Evolutionary conservation across 2,113 vertebrate species (phyloP).

Genomic region (Festucalex cinctus): DNA sequence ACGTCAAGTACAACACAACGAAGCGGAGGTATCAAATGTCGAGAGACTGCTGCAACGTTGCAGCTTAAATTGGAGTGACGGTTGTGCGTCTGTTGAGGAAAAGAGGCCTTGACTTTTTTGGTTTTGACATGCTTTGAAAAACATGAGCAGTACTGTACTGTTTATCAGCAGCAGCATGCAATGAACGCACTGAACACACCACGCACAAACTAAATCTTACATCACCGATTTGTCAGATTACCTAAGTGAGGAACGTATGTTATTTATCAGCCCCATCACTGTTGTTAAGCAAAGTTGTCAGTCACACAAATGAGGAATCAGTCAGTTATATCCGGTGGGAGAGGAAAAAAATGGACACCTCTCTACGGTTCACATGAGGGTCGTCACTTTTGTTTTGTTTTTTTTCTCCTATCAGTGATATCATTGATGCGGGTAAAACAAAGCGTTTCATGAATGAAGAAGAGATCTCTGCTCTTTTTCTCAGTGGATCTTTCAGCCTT

Average conservation of each 20-base stretch:
- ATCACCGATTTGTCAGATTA: slow-evolving; percentile 41
- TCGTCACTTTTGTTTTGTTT: not conserved
- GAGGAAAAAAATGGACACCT: slow-evolving; percentile 1
- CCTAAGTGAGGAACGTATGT: slow-evolving; percentile 40
- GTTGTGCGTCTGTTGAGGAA: slow-evolving; percentile 30
- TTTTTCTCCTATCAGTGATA: not conserved
- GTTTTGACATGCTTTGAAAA: slow-evolving; percentile 37
- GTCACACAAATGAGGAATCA: slow-evolving; percentile 15
- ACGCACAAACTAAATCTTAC: slow-evolving; percentile 30
- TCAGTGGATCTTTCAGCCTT: slow-evolving; percentile 8
- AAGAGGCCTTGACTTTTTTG: slow-evolving; percentile 54
- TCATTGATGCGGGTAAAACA: slow-evolving; percentile 1
- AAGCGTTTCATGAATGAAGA: slow-evolving; percentile 5
- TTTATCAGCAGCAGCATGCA: slow-evolving; percentile 24
- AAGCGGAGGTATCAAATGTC: slow-evolving; percentile 46
- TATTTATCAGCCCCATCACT: slow-evolving; percentile 38
- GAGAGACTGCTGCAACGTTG: slow-evolving; percentile 16
- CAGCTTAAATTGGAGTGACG: slow-evolving; percentile 42
- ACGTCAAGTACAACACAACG: slow-evolving; percentile 53
- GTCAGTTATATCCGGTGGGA: slow-evolving; percentile 10
- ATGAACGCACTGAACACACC: slow-evolving; percentile 26
- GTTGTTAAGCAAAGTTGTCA: slow-evolving; percentile 27
- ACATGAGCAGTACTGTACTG: slow-evolving; percentile 26
- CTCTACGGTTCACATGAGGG: not conserved
- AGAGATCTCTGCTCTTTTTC: slow-evolving; percentile 8